These are phyloP conservation scores for Pachyrhynchus sulphureomaculatus DNA, from an alignment of 1,140 invertebrate genomes.

Conservation along the genomic window DNA sequence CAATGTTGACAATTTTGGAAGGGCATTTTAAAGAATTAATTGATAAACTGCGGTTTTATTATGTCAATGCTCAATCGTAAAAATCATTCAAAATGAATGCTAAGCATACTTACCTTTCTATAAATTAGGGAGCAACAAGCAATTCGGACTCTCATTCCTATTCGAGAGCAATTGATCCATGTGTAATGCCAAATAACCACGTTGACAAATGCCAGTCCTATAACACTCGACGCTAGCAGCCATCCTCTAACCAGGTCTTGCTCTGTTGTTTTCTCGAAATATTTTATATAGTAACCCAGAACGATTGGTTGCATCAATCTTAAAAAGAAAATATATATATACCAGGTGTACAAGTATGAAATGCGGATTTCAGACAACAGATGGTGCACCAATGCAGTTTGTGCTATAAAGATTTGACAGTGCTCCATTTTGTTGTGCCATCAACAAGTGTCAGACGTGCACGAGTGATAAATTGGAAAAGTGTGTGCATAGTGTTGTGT, in stretches of 20 bases:
- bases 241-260: constrained; percentile 48
- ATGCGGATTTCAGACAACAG: no score
- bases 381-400: no score
- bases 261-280: constrained; percentile 41
- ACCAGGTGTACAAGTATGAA: no score
- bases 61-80: neutral
- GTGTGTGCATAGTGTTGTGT: no score
- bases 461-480: no score
- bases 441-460: no score
- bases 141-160: constrained; percentile 58
- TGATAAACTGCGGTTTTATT: no score
- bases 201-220: constrained; percentile 50
- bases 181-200: constrained; percentile 53
- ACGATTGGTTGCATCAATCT: constrained; percentile 41
- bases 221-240: constrained; percentile 52
- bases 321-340: constrained; percentile 21
- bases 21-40: no score
- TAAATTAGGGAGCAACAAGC: constrained; percentile 59
- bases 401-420: no score
- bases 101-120: constrained; percentile 55
- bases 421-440: no score
- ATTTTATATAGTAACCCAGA: constrained; percentile 50
- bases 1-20: no score
- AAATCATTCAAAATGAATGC: no score
- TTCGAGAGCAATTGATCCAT: constrained; percentile 50